These are phyloP conservation scores for Scomber colias DNA, from an alignment of 2,113 vertebrate species.

Conservation along the genomic window DNA sequence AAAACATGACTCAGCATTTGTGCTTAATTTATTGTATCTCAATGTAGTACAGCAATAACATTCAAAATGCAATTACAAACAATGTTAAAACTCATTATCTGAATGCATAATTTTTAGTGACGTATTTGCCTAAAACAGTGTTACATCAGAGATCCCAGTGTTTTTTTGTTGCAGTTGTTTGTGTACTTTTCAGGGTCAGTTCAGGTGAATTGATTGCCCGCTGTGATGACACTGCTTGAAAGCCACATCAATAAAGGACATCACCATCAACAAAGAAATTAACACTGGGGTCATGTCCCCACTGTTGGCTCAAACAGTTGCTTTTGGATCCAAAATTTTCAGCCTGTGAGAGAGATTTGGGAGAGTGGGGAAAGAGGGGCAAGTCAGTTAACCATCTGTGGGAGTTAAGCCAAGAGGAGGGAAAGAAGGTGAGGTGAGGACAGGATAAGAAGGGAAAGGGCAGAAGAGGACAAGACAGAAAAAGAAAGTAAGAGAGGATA, in stretches of 20 bases:
- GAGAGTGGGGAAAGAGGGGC: slow-evolving; percentile 20
- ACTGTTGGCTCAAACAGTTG: slow-evolving; percentile 55
- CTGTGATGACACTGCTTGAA: slow-evolving; percentile 47
- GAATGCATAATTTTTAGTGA: not conserved
- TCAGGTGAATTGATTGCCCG: slow-evolving; percentile 65
- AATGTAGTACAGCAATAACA: too few relatives aligned
- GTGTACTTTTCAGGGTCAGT: slow-evolving; percentile 62
- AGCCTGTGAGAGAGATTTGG: slow-evolving; percentile 11
- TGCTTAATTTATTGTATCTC: not conserved
- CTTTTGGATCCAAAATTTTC: slow-evolving; percentile 45
- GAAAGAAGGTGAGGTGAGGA: slow-evolving; percentile 14
- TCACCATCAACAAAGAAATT: slow-evolving; percentile 59
- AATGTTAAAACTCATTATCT: not conserved
- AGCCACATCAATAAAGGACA: slow-evolving; percentile 55
- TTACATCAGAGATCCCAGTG: slow-evolving; percentile 5
- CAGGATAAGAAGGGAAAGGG: slow-evolving; percentile 32
- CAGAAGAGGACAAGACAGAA: slow-evolving; percentile 28
- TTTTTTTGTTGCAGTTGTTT: slow-evolving; percentile 46
- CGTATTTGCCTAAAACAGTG: not conserved
- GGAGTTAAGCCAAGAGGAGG: slow-evolving; percentile 30
- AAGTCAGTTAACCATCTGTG: slow-evolving; percentile 23
- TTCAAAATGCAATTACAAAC: not conserved
- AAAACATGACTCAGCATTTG: not conserved
- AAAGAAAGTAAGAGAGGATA: slow-evolving; percentile 36
- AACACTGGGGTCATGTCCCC: slow-evolving; percentile 58